These are phyloP conservation scores for Drosophila lacteicornis DNA, from an alignment of 1,140 invertebrate genomes.

Conservation along the genomic window DNA sequence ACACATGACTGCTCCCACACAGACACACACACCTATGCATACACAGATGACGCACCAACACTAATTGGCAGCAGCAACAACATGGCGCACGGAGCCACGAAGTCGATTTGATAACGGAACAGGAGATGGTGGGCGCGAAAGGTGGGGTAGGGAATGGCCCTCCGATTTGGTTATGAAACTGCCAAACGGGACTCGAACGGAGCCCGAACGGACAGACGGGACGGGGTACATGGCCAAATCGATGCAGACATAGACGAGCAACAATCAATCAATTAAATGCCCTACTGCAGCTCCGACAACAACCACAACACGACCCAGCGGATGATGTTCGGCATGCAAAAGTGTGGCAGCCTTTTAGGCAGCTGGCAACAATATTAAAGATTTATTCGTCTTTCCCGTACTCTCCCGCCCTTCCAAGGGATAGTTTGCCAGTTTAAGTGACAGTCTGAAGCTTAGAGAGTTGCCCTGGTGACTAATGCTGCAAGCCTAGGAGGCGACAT, in stretches of 20 bases:
- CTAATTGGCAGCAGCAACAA: conserved; percentile 77
- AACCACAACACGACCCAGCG: conserved; percentile 18
- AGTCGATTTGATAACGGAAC: conserved; percentile 74
- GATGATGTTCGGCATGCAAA: conserved; percentile 46
- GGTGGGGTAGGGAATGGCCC: background rate
- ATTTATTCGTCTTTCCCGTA: conserved; percentile 54
- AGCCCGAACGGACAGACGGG: background rate
- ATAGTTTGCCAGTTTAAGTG: conserved; percentile 31
- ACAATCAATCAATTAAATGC: conserved; percentile 82
- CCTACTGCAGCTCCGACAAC: conserved; percentile 53
- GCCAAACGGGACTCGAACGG: conserved; percentile 13
- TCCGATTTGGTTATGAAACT: conserved; percentile 65
- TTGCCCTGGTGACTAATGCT: conserved; percentile 11
- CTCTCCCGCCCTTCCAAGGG: conserved; percentile 7
- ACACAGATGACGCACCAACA: conserved; percentile 67
- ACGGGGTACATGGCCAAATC: conserved; percentile 50
- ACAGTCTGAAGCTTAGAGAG: conserved; percentile 17
- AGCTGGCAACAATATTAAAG: conserved; percentile 52
- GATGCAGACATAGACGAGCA: conserved; percentile 78
- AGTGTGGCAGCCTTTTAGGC: conserved; percentile 48
- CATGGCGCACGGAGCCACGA: conserved; percentile 41
- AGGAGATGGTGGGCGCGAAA: conserved; percentile 26
- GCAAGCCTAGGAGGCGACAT: background rate
- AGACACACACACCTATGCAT: conserved; percentile 8
- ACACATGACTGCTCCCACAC: conserved; percentile 16